Percentiles rank a stretch among this genome's conserved stretches.
phyloP scores from a whole-genome alignment of 2,888 invertebrate species.

The Trissoscelio sp. region DNA sequence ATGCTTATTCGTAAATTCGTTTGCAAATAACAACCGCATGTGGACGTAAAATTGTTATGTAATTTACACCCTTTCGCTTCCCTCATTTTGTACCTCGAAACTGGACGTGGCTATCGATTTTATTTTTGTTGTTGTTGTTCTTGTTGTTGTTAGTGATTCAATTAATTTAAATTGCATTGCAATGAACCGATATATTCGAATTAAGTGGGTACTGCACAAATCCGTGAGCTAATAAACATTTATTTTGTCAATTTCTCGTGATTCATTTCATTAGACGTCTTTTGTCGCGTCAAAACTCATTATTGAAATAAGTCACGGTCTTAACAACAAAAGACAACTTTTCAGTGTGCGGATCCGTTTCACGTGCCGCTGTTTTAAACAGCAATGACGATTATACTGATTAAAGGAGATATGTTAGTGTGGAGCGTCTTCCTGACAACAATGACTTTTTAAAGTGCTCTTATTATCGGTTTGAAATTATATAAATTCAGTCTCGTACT shows the following conservation, averaged over 20 bases:
- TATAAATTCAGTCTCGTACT: conserved; percentile 15
- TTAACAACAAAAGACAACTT: conserved; percentile 11
- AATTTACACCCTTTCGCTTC: not conserved
- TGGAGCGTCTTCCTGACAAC: not conserved
- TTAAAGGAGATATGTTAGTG: conserved; percentile 34
- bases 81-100: not conserved
- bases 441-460: conserved; percentile 35
- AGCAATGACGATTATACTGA: conserved; percentile 17
- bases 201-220: no score
- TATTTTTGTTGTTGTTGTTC: no score
- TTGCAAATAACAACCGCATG: no score
- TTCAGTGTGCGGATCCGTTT: conserved; percentile 1
- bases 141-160: conserved; percentile 10
- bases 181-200: conserved; percentile 1
- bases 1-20: conserved; percentile 5
- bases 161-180: conserved; percentile 20
- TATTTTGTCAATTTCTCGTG: conserved; percentile 16
- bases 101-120: conserved; percentile 16
- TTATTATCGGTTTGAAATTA: conserved; percentile 29
- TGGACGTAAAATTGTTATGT: not conserved
- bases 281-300: conserved; percentile 14
- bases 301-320: conserved; percentile 5
- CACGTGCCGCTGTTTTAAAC: conserved; percentile 9
- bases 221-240: conserved; percentile 5
- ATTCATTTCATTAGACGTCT: conserved; percentile 13